These are phyloP conservation scores for Periplaneta americana DNA, from an alignment of 1,140 invertebrate species.

Conservation along the genomic window DNA sequence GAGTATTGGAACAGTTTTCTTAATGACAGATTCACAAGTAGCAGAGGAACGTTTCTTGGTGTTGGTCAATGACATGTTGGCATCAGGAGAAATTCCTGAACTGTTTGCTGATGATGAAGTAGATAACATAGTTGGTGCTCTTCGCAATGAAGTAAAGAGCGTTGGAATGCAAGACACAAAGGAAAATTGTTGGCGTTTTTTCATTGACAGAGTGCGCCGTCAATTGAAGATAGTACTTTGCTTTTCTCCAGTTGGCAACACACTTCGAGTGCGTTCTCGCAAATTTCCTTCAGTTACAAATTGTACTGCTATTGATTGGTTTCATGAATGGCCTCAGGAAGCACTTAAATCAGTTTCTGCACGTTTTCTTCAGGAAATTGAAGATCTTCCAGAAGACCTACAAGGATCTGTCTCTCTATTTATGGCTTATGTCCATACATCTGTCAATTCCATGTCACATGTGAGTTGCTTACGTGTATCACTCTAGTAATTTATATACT, in stretches of 20 bases:
- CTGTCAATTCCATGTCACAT: constrained; percentile 81
- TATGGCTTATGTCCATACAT: constrained; percentile 86
- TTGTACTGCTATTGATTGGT: constrained; percentile 92
- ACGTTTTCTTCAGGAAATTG: constrained; percentile 72
- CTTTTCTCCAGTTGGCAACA: constrained; percentile 87
- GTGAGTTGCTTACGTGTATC: constrained; percentile 21
- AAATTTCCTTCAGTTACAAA: constrained; percentile 94
- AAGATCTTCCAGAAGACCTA: constrained; percentile 53
- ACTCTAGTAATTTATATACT: too few relatives aligned
- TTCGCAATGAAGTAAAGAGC: constrained; percentile 82
- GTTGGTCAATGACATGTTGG: constrained; percentile 88
- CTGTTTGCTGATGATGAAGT: constrained; percentile 87
- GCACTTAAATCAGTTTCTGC: constrained; percentile 85
- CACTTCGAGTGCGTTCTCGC: constrained; percentile 73
- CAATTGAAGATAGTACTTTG: constrained; percentile 78
- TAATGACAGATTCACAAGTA: constrained; percentile 92
- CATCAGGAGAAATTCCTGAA: constrained; percentile 90
- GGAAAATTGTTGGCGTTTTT: constrained; percentile 95
- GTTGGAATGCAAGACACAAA: constrained; percentile 76
- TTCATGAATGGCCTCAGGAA: constrained; percentile 92
- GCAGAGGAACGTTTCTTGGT: constrained; percentile 89
- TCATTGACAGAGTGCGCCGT: constrained; percentile 81
- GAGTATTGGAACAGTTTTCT: constrained; percentile 77
- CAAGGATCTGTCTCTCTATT: constrained; percentile 68
- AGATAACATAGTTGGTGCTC: constrained; percentile 76